phyloP scores from a whole-genome alignment of 2,797 vertebrate species.

The Cottoperca gobio region DNA sequence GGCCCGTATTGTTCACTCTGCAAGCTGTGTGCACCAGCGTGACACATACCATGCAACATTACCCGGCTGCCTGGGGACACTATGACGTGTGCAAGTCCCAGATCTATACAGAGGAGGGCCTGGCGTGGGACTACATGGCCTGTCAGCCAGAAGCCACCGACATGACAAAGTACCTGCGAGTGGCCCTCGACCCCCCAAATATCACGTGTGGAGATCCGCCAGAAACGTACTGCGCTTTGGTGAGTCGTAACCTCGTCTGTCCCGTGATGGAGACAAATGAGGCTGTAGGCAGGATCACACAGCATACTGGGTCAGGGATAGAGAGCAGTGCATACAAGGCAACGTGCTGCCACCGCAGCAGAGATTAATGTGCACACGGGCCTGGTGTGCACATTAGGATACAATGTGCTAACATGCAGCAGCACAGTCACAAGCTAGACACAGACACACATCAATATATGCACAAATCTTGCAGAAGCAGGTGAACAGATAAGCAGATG shows the following conservation, averaged over 20 bases:
- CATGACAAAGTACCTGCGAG: constrained; percentile 96
- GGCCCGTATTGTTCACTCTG: constrained; percentile 90
- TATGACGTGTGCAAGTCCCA: constrained; percentile 98
- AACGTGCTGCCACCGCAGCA: constrained; percentile 34
- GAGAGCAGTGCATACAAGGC: constrained; percentile 53
- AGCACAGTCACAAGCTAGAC: background rate
- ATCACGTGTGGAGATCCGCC: constrained; percentile 98
- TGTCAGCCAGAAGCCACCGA: constrained; percentile 98
- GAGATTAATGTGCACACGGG: constrained; percentile 70
- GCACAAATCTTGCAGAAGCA: constrained; percentile 1
- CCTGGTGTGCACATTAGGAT: constrained; percentile 30
- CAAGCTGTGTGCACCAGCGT: constrained; percentile 91
- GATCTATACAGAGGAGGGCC: constrained; percentile 96
- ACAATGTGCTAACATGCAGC: constrained; percentile 41
- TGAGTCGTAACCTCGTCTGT: constrained; percentile 86
- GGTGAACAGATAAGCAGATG: background rate
- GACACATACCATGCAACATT: constrained; percentile 91
- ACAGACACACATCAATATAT: constrained; percentile 12
- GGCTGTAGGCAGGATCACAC: constrained; percentile 72
- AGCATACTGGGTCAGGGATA: constrained; percentile 77
- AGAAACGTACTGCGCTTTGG: constrained; percentile 98
- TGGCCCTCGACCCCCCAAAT: constrained; percentile 95
- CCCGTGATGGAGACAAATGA: constrained; percentile 81
- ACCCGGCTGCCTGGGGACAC: constrained; percentile 96
- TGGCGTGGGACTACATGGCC: constrained; percentile 99